Conservation (phyloP, 2,797 vertebrate species). For the Ataeniobius toweri region DNA sequence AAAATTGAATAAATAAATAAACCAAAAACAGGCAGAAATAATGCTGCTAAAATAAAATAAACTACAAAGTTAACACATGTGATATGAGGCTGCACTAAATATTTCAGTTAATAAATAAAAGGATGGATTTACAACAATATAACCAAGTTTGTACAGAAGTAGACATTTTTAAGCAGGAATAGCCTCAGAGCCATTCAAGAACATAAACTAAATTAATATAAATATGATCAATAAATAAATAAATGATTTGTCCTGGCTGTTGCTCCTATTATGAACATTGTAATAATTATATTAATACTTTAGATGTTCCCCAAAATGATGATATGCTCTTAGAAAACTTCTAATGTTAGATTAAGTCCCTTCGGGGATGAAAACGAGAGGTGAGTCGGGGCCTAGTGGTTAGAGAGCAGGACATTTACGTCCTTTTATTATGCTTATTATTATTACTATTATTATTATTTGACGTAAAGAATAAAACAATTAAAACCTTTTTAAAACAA, state of each 20-base stretch:
- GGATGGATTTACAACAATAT: not conserved
- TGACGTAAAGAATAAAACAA: not conserved
- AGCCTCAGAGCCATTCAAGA: no score
- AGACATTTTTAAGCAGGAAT: not conserved
- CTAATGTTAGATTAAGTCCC: not conserved
- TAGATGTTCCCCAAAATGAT: no score
- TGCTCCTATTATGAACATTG: no score
- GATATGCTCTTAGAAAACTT: not conserved
- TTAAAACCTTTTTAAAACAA: no score
- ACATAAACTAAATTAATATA: not conserved
- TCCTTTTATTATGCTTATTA: no score
- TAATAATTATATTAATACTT: no score
- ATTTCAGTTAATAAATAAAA: not conserved
- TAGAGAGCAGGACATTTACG: no score
- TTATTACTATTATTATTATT: no score
- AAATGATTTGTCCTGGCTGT: not conserved
- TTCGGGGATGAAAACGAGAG: not conserved
- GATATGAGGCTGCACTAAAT: not conserved
- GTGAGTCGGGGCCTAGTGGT: no score
- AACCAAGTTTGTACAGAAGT: not conserved
- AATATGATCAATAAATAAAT: not conserved
- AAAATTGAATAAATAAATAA: not conserved
- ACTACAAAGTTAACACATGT: not conserved
- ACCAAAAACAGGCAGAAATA: not conserved
- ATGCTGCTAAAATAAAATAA: not conserved